Base-by-base conservation (phyloP, 2,888 invertebrate genomes). In the Chrysolina haemoptera region DNA sequence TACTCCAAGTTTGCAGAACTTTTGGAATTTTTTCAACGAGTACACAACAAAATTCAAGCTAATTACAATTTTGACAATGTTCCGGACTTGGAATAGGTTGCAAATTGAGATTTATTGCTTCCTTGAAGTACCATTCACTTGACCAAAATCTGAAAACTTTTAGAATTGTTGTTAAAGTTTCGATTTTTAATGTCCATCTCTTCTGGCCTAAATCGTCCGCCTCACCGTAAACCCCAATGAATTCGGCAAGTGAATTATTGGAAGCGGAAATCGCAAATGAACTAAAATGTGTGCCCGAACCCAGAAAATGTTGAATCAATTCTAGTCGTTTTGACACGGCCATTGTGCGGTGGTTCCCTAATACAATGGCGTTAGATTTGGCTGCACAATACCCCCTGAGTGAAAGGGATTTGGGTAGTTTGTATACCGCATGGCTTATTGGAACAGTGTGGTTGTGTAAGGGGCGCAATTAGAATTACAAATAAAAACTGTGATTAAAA, bases 221-320 rank as follows among this genome's bases (percentile, higher is more conserved):
- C 27, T 27, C 22, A 35, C 50, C n/a, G 27, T 16, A 35, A 35
- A 11, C 59, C 35, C 35, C 59, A n/a, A 59, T 59, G 27, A 59
- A 27, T 59, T 59, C 22, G 27, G n/a, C n/a, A n/a, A 35, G 59
- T 50, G 27, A 66, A 66, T 66, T 66, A 66, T 66, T 48, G 41
- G 48, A 65, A 66, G 27, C 66, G 66, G 66, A 66, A 66, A 50
- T 50, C 22, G 50, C 27, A 66, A 66, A 66, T 66, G 66, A 66
- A 66, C 66, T 20, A n/a, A 66, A 66, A 66, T 66, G 66, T 66
- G 66, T 66, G 66, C 50, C 66, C 16, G 8, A 66, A 66, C 66
- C 50, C 22, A 48, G 35, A 50, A 66, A 66, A 50, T 27, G 50
- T 59, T 59, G 50, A 66, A 66, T 66, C 16, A 50, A 50, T 66